These are phyloP conservation scores for Semaprochilodus insignis DNA, from an alignment of 2,797 vertebrate genomes.

Conservation along the genomic window DNA sequence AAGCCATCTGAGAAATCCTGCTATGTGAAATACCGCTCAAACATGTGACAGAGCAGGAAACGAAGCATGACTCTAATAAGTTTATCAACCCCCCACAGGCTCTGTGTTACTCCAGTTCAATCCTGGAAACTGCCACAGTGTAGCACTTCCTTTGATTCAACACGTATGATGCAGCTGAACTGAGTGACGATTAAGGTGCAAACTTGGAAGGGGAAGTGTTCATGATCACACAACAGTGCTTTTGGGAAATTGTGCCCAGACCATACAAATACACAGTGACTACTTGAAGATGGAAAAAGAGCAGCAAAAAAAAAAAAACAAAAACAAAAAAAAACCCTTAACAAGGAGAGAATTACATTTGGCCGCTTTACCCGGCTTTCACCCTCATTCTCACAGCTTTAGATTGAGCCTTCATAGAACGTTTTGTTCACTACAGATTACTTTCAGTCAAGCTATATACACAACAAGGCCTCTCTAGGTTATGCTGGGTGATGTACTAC, in stretches of 20 bases:
- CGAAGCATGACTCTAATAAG: too few species aligned
- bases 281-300: background rate
- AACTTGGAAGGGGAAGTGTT: too few species aligned
- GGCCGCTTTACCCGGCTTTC: background rate
- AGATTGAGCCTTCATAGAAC: background rate
- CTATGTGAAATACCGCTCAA: background rate
- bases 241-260: background rate
- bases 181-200: too few species aligned
- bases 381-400: conserved; percentile 17
- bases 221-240: background rate
- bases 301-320: background rate
- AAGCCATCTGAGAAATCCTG: background rate
- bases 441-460: background rate
- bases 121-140: background rate
- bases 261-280: background rate
- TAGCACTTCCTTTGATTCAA: background rate
- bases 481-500: background rate
- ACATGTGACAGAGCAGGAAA: background rate
- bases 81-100: background rate
- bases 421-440: background rate
- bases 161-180: too few species aligned
- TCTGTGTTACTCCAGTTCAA: background rate
- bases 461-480: background rate
- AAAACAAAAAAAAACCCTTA: background rate
- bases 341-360: background rate